Conservation (phyloP, 2,888 invertebrate species). For the Chalcis sispes region DNA sequence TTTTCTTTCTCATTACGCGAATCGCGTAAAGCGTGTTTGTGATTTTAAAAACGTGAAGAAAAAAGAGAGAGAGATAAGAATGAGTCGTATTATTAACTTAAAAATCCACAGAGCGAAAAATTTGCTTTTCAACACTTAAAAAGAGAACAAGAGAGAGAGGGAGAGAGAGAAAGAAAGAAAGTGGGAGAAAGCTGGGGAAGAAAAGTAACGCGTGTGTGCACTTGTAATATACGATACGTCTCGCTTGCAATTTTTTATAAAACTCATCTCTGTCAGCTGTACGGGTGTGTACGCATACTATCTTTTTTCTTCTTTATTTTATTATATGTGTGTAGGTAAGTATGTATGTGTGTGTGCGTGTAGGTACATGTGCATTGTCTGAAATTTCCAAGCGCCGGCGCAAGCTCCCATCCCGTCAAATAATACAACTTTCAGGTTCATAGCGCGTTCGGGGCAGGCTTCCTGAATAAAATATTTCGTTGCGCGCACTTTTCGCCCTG, state of each 20-base stretch:
- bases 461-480: slow-evolving; percentile 54
- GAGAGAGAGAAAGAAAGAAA: no score
- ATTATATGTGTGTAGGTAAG: no score
- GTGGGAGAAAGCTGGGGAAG: no score
- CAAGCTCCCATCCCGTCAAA: slow-evolving; percentile 11
- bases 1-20: slow-evolving; percentile 1
- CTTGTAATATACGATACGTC: slow-evolving; percentile 23
- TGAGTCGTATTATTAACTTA: slow-evolving; percentile 38
- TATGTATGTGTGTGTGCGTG: no score
- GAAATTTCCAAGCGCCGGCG: no score
- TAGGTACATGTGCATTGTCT: no score
- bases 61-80: background rate
- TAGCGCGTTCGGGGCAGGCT: slow-evolving; percentile 10
- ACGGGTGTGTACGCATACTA: no score
- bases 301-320: slow-evolving; percentile 36
- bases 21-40: slow-evolving; percentile 4
- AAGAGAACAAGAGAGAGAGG: background rate
- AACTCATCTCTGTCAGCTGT: slow-evolving; percentile 49
- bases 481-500: slow-evolving; percentile 8
- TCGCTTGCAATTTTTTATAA: slow-evolving; percentile 36
- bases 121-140: slow-evolving; percentile 20
- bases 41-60: background rate
- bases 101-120: slow-evolving; percentile 12
- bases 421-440: slow-evolving; percentile 45
- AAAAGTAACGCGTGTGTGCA: no score